These are phyloP conservation scores for Pararge aegeria DNA, from an alignment of 1,140 invertebrate species.

Conservation along the genomic window DNA sequence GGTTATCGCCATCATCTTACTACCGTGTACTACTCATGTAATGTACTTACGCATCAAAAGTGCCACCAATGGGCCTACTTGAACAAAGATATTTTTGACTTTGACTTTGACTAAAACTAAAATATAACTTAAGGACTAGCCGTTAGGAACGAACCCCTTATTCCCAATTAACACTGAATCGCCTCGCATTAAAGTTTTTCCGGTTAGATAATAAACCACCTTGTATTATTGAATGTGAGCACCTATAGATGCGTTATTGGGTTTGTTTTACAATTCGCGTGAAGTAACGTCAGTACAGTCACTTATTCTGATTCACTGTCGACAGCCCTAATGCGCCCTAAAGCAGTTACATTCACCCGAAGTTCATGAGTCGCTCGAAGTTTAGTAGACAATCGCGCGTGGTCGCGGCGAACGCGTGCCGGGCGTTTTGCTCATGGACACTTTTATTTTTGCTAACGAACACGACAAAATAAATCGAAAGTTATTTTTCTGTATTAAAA, in stretches of 20 bases:
- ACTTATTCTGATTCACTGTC: slow-evolving; percentile 1
- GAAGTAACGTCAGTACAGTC: slow-evolving; percentile 7
- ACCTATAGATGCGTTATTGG: background rate
- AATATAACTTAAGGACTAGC: too few relatives aligned
- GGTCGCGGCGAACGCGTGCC: slow-evolving; percentile 53
- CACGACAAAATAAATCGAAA: slow-evolving; percentile 36
- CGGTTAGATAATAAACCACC: background rate
- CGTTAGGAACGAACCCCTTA: too few relatives aligned
- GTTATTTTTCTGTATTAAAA: slow-evolving; percentile 27
- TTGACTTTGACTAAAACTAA: too few relatives aligned
- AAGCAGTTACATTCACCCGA: slow-evolving; percentile 42
- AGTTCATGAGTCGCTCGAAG: slow-evolving; percentile 32
- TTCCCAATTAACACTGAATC: background rate
- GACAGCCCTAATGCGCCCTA: slow-evolving; percentile 17
- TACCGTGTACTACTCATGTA: too few relatives aligned
- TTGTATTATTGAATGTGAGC: background rate
- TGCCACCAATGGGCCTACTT: too few relatives aligned
- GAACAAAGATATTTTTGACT: too few relatives aligned
- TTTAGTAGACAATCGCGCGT: slow-evolving; percentile 66
- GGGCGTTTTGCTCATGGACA: slow-evolving; percentile 46
- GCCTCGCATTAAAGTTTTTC: background rate
- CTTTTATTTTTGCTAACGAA: slow-evolving; percentile 60
- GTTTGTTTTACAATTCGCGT: background rate
- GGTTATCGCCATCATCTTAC: too few relatives aligned
- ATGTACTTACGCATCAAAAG: too few relatives aligned